Percentiles rank a stretch among this genome's conserved stretches.
Evolutionary conservation across 2,797 vertebrate genomes (phyloP).

Genomic region (Leucoraja ocellata): DNA sequence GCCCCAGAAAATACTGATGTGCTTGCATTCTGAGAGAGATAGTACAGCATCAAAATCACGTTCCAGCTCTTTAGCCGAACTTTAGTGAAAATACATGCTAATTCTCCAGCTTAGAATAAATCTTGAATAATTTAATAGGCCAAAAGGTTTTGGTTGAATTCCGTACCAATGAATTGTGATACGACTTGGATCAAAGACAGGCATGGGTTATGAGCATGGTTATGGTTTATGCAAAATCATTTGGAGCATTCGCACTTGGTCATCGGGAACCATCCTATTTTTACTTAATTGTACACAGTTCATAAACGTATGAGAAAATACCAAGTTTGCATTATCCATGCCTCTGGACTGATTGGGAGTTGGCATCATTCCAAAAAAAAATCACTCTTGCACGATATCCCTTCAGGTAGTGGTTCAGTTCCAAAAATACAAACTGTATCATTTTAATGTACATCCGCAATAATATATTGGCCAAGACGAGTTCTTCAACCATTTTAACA

Average conservation of each 20-base stretch:
- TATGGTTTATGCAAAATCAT: background rate
- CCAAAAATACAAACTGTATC: background rate
- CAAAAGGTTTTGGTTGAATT: background rate
- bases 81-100: background rate
- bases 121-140: background rate
- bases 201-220: background rate
- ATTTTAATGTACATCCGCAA: background rate
- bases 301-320: background rate
- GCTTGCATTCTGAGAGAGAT: background rate
- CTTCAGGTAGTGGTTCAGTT: background rate
- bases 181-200: background rate
- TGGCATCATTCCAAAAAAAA: background rate
- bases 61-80: background rate
- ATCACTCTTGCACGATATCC: background rate
- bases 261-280: background rate
- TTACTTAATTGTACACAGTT: background rate
- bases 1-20: background rate
- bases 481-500: no score
- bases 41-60: background rate
- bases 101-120: background rate
- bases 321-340: background rate
- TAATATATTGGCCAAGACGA: background rate
- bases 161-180: background rate
- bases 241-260: background rate
- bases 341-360: background rate